phyloP scores from a whole-genome alignment of 2,888 invertebrate species.

The Agapetus fuscipes region DNA sequence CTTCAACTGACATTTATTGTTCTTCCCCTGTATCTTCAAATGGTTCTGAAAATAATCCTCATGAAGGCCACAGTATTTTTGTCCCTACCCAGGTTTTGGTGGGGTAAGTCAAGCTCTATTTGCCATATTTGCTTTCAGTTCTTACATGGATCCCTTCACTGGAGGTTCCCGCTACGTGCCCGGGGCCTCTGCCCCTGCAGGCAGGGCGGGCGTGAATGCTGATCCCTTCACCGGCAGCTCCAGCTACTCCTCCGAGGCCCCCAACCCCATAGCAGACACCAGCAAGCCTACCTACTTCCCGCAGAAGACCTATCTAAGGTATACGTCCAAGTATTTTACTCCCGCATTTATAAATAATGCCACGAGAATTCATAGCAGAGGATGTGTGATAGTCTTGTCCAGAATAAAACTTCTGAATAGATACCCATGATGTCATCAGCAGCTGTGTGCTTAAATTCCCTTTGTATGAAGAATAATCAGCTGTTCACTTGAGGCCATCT shows the following conservation, averaged over 20 bases:
- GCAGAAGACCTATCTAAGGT: constrained; percentile 39
- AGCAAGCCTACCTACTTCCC: constrained; percentile 33
- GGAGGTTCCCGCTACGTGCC: constrained; percentile 59
- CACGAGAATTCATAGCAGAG: too few relatives aligned
- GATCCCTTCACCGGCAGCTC: constrained; percentile 63
- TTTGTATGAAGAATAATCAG: too few relatives aligned
- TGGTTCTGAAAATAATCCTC: too few relatives aligned
- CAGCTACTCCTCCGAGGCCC: constrained; percentile 54
- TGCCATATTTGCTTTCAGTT: constrained; percentile 25
- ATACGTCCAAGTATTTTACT: constrained; percentile 9
- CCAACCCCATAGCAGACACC: constrained; percentile 24
- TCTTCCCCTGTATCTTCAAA: too few relatives aligned
- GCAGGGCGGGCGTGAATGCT: constrained; percentile 32
- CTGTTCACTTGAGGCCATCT: too few relatives aligned
- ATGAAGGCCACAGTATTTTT: too few relatives aligned
- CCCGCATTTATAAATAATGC: too few relatives aligned
- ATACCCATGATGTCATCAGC: too few relatives aligned
- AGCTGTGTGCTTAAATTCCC: too few relatives aligned
- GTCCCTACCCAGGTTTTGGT: too few relatives aligned
- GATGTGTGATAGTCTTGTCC: constrained; percentile 31
- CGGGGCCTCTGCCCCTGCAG: constrained; percentile 22
- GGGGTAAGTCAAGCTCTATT: neutral
- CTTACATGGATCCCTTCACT: constrained; percentile 58
- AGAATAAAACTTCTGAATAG: too few relatives aligned
- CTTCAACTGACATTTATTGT: too few relatives aligned